Evolutionary conservation across 2,113 vertebrate species (phyloP).

Genomic region (Orientallactaga bullata): DNA sequence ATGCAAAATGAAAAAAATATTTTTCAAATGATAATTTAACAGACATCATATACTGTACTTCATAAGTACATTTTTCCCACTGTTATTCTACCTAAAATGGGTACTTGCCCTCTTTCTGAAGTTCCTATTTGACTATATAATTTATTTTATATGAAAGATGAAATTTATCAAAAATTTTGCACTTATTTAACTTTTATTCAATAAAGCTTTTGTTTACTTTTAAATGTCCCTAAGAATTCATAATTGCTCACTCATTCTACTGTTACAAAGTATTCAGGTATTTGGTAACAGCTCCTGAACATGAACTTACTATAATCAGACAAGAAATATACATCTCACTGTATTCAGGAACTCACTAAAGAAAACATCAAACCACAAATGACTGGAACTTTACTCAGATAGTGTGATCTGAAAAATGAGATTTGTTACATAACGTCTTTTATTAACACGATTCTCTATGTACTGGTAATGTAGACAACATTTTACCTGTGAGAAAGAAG

Average conservation of each 20-base stretch:
- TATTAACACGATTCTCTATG: background rate
- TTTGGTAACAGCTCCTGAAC: background rate
- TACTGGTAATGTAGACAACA: background rate
- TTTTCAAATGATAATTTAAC: background rate
- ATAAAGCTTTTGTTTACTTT: background rate
- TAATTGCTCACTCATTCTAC: background rate
- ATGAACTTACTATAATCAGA: background rate
- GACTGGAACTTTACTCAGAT: background rate
- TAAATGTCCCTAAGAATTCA: background rate
- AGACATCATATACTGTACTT: background rate
- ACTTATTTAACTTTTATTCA: background rate
- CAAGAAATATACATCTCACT: background rate
- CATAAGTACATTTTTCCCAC: background rate
- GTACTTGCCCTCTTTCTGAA: background rate
- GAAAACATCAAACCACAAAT: background rate
- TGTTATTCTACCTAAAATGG: background rate
- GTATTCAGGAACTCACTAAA: background rate
- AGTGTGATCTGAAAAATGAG: background rate
- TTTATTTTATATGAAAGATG: background rate
- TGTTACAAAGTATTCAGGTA: background rate
- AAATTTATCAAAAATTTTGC: background rate
- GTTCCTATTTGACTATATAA: background rate
- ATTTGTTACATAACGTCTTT: background rate
- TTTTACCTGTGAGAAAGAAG: background rate
- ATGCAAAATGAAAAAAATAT: background rate